Evolutionary conservation across 2,888 invertebrate species (phyloP).

Genomic region (Agonopterix alstromeriana): DNA sequence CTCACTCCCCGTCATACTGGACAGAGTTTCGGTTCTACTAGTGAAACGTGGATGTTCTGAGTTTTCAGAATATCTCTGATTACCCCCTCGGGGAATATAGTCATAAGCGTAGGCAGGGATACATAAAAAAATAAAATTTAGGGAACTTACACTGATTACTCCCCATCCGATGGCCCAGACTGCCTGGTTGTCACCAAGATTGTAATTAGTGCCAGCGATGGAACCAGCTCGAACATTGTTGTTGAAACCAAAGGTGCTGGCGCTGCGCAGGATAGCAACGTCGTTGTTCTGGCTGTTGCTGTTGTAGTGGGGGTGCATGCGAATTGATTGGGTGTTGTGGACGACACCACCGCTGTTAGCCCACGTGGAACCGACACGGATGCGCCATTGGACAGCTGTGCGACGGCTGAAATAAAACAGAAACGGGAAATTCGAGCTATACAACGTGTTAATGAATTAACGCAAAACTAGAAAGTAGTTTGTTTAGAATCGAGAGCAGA

Average conservation of each 20-base stretch:
- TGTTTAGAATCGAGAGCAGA: no score
- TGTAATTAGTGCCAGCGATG: slow-evolving; percentile 32
- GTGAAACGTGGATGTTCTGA: no score
- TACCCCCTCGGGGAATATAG: no score
- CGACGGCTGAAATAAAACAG: no score
- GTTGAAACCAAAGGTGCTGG: slow-evolving; percentile 12
- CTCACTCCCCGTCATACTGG: no score
- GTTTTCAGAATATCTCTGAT: no score
- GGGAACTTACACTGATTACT: slow-evolving; percentile 21
- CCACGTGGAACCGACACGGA: slow-evolving; percentile 26
- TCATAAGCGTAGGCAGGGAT: no score
- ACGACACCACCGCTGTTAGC: slow-evolving; percentile 28
- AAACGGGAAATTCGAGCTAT: no score
- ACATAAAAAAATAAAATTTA: no score
- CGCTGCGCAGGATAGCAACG: slow-evolving; percentile 25
- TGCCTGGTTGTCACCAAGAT: slow-evolving; percentile 25
- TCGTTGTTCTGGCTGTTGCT: slow-evolving; percentile 27
- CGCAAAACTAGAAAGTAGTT: no score
- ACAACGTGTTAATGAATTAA: background rate
- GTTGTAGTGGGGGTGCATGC: slow-evolving; percentile 25
- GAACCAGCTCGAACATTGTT: slow-evolving; percentile 19
- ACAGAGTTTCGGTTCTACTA: no score
- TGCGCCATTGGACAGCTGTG: slow-evolving; percentile 15
- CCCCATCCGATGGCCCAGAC: slow-evolving; percentile 47
- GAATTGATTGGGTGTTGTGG: slow-evolving; percentile 10